Percentiles rank a stretch among this genome's conserved stretches.
These are phyloP conservation scores for Nebria ingens DNA, from an alignment of 1,140 invertebrate species.

Conservation along the genomic window DNA sequence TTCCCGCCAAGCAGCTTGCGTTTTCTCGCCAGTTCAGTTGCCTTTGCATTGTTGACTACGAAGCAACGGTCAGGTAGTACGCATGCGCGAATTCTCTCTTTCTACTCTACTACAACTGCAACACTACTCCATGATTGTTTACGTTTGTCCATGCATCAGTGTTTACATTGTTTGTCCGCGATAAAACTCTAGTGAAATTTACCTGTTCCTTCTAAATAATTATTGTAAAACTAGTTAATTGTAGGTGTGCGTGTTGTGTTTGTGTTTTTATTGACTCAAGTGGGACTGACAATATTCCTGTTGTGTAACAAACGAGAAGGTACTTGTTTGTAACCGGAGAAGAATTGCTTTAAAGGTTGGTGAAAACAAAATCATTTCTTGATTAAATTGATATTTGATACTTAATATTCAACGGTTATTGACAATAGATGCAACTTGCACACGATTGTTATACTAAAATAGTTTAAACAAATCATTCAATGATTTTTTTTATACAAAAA, in stretches of 20 bases:
- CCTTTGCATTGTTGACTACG: background rate
- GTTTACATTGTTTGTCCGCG: conserved; percentile 1
- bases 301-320: background rate
- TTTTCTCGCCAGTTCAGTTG: conserved; percentile 6
- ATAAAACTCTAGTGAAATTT: conserved; percentile 3
- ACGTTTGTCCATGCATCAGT: conserved; percentile 2
- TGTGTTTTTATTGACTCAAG: too few species aligned
- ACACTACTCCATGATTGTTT: conserved; percentile 2
- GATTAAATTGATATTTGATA: background rate
- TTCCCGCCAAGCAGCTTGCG: conserved; percentile 1
- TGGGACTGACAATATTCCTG: background rate
- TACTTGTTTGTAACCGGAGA: background rate
- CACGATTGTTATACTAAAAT: too few species aligned
- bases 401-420: too few species aligned
- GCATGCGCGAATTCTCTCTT: background rate
- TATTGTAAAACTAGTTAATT: background rate
- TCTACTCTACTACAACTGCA: background rate
- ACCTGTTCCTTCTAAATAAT: too few species aligned
- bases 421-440: too few species aligned
- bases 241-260: background rate
- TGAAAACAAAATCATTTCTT: background rate
- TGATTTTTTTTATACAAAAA: too few species aligned
- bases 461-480: too few species aligned
- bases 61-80: background rate
- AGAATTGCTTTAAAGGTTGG: background rate